phyloP scores from a whole-genome alignment of 92 coral and sea anemone genomes.

The Ricordea florida region DNA sequence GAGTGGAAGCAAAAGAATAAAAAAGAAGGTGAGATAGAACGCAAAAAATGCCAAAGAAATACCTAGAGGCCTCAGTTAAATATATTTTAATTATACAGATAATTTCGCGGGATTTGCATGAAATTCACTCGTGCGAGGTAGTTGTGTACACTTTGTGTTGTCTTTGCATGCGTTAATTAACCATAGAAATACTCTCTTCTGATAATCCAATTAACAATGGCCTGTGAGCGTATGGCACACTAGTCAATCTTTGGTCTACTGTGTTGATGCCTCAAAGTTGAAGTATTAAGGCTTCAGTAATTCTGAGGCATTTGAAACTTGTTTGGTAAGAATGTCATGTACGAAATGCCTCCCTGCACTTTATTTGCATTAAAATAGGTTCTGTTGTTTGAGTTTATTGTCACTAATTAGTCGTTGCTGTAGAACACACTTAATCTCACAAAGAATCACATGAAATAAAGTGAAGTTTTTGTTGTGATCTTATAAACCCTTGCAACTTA shows the following conservation, averaged over 20 bases:
- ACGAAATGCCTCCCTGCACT: background rate
- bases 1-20: constrained; percentile 96
- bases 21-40: constrained; percentile 95
- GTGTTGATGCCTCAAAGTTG: background rate
- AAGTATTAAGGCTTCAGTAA: background rate
- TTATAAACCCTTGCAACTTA: no score
- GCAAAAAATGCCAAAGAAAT: no score
- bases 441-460: constrained; percentile 4
- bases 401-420: background rate
- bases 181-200: no score
- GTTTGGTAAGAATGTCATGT: background rate
- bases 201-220: no score
- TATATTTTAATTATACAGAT: no score
- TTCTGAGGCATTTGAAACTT: background rate
- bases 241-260: background rate
- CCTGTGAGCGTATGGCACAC: no score
- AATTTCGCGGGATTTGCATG: background rate
- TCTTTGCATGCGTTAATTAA: no score
- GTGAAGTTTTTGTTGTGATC: no score
- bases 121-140: background rate
- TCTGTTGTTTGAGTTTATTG: constrained; percentile 3
- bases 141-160: constrained; percentile 5
- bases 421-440: background rate
- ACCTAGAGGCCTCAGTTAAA: no score
- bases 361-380: constrained; percentile 13